Conservation (phyloP, 2,113 vertebrate species). For the Saguinus imperator region DNA sequence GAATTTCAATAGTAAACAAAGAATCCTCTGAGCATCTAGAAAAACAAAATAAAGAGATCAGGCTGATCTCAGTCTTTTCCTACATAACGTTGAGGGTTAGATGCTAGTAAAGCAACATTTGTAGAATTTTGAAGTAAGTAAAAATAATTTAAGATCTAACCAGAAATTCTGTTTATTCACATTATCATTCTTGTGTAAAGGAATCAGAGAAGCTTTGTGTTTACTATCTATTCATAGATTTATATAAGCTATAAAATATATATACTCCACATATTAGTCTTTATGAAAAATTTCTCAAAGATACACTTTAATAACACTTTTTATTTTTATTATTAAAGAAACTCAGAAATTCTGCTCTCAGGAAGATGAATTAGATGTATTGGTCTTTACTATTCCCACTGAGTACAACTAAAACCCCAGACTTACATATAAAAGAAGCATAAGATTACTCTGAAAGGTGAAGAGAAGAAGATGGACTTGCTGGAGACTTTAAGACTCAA, state of each 20-base stretch:
- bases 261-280: neutral
- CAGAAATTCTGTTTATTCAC: neutral
- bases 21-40: neutral
- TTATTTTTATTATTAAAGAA: neutral
- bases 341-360: neutral
- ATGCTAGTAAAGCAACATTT: neutral
- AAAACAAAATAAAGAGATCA: neutral
- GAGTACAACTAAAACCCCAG: neutral
- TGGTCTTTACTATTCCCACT: neutral
- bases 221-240: neutral
- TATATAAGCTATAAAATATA: neutral
- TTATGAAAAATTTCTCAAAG: neutral
- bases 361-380: neutral
- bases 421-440: neutral
- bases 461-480: neutral
- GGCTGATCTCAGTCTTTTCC: neutral
- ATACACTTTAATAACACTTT: neutral
- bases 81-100: neutral
- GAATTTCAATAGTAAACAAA: neutral
- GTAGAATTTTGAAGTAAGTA: neutral
- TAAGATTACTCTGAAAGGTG: neutral
- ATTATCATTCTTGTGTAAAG: neutral
- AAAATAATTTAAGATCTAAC: conserved; percentile 27
- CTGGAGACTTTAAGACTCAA: neutral
- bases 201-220: neutral